phyloP scores from a whole-genome alignment of 2,797 vertebrate species.

The Microctenopoma lineatum region DNA sequence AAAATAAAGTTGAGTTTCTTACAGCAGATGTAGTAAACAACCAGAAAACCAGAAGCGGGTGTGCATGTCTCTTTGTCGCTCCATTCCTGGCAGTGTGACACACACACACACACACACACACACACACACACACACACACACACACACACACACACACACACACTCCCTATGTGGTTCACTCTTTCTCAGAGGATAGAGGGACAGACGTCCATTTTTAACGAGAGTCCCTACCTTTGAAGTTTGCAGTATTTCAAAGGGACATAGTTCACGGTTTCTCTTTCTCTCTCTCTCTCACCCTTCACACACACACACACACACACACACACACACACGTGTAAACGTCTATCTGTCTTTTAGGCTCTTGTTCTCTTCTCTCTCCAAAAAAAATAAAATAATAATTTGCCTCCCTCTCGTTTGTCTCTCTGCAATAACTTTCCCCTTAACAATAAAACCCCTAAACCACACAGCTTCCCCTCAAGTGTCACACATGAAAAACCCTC shows the following conservation, averaged over 20 bases:
- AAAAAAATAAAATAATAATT: background rate
- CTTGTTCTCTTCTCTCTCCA: background rate
- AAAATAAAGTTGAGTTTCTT: conserved; percentile 16
- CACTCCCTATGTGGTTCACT: conserved; percentile 46
- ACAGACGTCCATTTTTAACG: conserved; percentile 65
- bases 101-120: conserved; percentile 35
- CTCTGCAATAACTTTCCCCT: conserved; percentile 63
- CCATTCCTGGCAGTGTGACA: conserved; percentile 61
- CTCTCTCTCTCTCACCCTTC: background rate
- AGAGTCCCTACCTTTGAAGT: conserved; percentile 77
- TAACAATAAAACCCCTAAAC: conserved; percentile 20
- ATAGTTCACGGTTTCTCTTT: conserved; percentile 22
- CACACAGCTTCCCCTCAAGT: conserved; percentile 5
- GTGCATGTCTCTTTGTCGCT: conserved; percentile 38
- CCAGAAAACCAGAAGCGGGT: conserved; percentile 25
- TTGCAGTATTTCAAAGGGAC: conserved; percentile 72
- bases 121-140: conserved; percentile 28
- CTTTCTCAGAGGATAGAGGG: conserved; percentile 43
- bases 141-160: conserved; percentile 32
- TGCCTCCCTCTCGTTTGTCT: conserved; percentile 9
- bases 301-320: background rate
- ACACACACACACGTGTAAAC: conserved; percentile 8
- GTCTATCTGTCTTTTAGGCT: conserved; percentile 17
- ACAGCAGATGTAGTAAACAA: conserved; percentile 35
- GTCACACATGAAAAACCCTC: background rate